Evolutionary conservation across 2,888 invertebrate species (phyloP).

Genomic region (Nomada lathburiana): DNA sequence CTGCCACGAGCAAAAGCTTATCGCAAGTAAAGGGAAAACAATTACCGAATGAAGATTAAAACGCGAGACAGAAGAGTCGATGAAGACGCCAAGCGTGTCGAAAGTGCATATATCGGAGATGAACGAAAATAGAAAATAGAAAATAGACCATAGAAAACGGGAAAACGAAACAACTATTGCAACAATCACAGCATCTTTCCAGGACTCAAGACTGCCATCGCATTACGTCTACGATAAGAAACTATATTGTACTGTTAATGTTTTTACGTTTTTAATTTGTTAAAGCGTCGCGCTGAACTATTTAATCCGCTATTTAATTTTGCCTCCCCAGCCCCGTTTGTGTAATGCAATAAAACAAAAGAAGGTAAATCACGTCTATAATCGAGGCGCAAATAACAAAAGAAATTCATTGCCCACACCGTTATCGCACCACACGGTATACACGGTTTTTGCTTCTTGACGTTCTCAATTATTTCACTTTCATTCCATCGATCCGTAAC

Average conservation of each 20-base stretch:
- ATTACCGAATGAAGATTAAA: conserved; percentile 67
- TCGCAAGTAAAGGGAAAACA: conserved; percentile 78
- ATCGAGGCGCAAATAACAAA: conserved; percentile 41
- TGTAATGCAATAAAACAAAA: conserved; percentile 69
- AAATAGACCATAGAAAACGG: conserved; percentile 51
- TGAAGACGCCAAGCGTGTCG: conserved; percentile 50
- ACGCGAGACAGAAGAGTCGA: conserved; percentile 63
- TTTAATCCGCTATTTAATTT: conserved; percentile 74
- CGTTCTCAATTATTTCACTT: conserved; percentile 7
- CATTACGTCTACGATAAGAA: conserved; percentile 81
- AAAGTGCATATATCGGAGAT: conserved; percentile 46
- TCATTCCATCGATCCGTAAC: background rate
- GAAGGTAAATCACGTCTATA: conserved; percentile 53
- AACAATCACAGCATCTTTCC: conserved; percentile 82
- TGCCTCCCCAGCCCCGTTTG: conserved; percentile 69
- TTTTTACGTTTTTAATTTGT: conserved; percentile 83
- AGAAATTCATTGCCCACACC: conserved; percentile 16
- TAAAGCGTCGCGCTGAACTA: conserved; percentile 79
- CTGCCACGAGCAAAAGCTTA: conserved; percentile 82
- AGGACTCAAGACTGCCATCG: conserved; percentile 83
- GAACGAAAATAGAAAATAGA: conserved; percentile 45
- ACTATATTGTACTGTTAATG: conserved; percentile 82
- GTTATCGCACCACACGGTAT: background rate
- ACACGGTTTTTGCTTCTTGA: background rate
- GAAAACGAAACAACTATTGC: conserved; percentile 72